These are phyloP conservation scores for Heloderma charlesbogerti DNA, from an alignment of 2,113 vertebrate genomes.

Conservation along the genomic window DNA sequence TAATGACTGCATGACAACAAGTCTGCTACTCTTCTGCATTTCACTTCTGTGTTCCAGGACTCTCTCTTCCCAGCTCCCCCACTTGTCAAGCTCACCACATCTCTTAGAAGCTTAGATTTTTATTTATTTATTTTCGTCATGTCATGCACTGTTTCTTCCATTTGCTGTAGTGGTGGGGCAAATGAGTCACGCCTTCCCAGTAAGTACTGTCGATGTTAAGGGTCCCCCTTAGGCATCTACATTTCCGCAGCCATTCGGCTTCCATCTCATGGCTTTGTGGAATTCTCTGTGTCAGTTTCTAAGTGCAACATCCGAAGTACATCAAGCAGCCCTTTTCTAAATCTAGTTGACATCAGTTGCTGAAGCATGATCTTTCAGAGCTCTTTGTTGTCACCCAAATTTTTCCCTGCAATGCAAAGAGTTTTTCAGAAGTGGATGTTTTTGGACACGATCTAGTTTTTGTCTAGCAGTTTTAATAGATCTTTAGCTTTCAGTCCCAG, in stretches of 20 bases:
- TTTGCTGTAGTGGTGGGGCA: neutral
- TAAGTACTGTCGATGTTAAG: neutral
- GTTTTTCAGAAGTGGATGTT: neutral
- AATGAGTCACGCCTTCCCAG: neutral
- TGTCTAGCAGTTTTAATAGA: neutral
- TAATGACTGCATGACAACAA: neutral
- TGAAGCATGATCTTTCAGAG: neutral
- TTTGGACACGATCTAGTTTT: neutral
- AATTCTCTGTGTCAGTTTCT: constrained; percentile 4
- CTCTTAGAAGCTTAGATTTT: neutral
- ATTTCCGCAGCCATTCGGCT: neutral
- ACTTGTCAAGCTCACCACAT: neutral
- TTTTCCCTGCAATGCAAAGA: neutral
- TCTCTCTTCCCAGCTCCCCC: neutral
- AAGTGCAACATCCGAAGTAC: neutral
- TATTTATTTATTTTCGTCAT: neutral
- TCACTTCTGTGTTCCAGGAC: neutral
- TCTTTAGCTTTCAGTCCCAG: neutral
- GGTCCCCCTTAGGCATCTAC: neutral
- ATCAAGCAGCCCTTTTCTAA: neutral
- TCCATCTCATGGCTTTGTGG: neutral
- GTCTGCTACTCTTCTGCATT: neutral
- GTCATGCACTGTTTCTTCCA: neutral
- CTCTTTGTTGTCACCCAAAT: neutral
- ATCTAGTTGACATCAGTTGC: constrained; percentile 1